These are phyloP conservation scores for Oppia nitens DNA, from an alignment of 1,140 invertebrate genomes.

Conservation along the genomic window DNA sequence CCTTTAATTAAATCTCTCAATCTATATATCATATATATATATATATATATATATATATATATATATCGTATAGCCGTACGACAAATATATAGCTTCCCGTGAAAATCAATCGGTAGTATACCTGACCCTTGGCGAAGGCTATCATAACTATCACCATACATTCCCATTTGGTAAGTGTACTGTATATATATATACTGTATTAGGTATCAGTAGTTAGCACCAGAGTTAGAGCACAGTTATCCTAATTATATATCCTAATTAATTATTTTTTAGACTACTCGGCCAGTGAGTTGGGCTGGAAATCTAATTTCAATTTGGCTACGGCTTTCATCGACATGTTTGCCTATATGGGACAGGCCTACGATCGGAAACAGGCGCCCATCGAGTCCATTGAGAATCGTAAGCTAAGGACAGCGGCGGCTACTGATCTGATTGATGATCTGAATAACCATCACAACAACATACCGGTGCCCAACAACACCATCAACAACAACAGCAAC, in stretches of 20 bases:
- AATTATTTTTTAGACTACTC: constrained; percentile 27
- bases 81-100: constrained; percentile 30
- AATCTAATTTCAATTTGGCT: background rate
- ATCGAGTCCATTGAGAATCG: background rate
- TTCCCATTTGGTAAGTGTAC: constrained; percentile 45
- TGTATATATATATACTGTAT: background rate
- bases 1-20: too few relatives aligned
- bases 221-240: too few relatives aligned
- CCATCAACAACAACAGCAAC: too few relatives aligned
- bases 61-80: constrained; percentile 27
- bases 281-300: constrained; percentile 31
- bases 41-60: too few relatives aligned
- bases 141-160: constrained; percentile 83
- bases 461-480: too few relatives aligned
- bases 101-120: constrained; percentile 33
- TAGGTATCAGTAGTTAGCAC: background rate
- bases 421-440: too few relatives aligned
- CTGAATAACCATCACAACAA: too few relatives aligned
- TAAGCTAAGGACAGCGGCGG: background rate
- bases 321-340: constrained; percentile 64
- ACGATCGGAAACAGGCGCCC: constrained; percentile 35
- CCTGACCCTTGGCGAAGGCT: constrained; percentile 38
- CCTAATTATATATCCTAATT: too few relatives aligned
- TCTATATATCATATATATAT: too few relatives aligned
- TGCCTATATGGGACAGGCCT: constrained; percentile 65